Percentiles rank a stretch among this genome's conserved stretches.
phyloP scores from a whole-genome alignment of 2,888 invertebrate species.

The Perizoma affinitatum region DNA sequence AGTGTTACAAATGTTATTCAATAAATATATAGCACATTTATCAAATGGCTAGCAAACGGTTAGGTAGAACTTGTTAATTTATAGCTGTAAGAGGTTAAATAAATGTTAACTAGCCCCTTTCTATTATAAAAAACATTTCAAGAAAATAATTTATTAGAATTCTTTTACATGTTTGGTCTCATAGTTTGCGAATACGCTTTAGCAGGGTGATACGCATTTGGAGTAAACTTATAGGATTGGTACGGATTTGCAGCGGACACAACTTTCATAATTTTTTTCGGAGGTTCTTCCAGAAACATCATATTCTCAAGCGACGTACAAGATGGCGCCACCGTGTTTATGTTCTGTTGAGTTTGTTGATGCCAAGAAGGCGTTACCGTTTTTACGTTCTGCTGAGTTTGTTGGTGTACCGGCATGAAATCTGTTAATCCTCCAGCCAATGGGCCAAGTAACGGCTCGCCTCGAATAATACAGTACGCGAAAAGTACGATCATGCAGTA shows the following conservation, averaged over 20 bases:
- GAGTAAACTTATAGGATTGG: slow-evolving; percentile 61
- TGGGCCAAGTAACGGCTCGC: slow-evolving; percentile 58
- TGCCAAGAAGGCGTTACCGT: slow-evolving; percentile 41
- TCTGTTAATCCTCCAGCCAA: slow-evolving; percentile 47
- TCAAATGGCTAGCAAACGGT: too few species aligned
- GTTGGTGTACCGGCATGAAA: slow-evolving; percentile 38
- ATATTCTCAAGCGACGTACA: slow-evolving; percentile 57
- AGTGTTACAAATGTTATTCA: too few species aligned
- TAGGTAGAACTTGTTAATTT: too few species aligned
- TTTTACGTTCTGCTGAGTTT: slow-evolving; percentile 36
- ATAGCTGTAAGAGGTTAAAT: too few species aligned
- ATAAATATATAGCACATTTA: too few species aligned
- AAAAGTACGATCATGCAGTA: slow-evolving; percentile 61
- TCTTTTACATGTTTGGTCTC: slow-evolving; percentile 37
- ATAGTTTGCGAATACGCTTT: slow-evolving; percentile 22
- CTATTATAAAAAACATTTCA: not conserved
- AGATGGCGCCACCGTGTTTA: slow-evolving; percentile 41
- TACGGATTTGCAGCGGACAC: slow-evolving; percentile 69
- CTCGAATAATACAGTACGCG: slow-evolving; percentile 65
- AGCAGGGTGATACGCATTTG: slow-evolving; percentile 43
- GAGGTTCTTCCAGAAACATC: slow-evolving; percentile 63
- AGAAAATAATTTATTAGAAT: slow-evolving; percentile 3
- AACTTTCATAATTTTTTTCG: slow-evolving; percentile 65
- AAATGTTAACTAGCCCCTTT: too few species aligned
- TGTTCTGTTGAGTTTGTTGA: too few species aligned